These are phyloP conservation scores for Craniophora ligustri DNA, from an alignment of 2,888 invertebrate species.

Conservation along the genomic window DNA sequence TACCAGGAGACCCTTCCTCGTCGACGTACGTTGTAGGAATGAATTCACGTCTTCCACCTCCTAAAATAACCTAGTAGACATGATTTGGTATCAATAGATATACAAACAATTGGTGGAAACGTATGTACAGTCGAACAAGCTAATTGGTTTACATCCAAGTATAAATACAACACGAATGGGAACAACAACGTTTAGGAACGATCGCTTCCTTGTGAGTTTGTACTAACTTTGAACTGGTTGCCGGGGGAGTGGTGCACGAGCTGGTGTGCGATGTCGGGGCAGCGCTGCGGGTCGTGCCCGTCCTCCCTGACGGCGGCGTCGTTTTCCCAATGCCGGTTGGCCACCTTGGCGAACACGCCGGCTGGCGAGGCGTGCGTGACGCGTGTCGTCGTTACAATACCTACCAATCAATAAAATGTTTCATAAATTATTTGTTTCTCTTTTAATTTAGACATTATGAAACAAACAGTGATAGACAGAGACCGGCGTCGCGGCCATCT, in stretches of 20 bases:
- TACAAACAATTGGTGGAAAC: too few relatives aligned
- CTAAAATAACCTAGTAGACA: conserved; percentile 34
- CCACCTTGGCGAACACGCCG: conserved; percentile 87
- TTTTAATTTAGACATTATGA: background rate
- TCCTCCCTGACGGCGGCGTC: conserved; percentile 83
- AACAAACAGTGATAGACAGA: background rate
- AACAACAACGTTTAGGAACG: too few relatives aligned
- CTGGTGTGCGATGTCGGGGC: conserved; percentile 92
- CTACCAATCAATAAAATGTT: conserved; percentile 58
- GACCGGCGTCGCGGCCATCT: conserved; percentile 72
- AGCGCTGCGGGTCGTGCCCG: conserved; percentile 79
- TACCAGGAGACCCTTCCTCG: conserved; percentile 29
- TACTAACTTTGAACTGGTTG: conserved; percentile 76
- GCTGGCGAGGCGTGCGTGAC: conserved; percentile 93
- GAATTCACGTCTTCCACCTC: conserved; percentile 39
- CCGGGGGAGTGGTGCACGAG: conserved; percentile 89
- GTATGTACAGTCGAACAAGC: too few relatives aligned
- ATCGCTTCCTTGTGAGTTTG: background rate
- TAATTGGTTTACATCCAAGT: too few relatives aligned
- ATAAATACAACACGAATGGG: too few relatives aligned
- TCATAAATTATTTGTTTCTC: background rate
- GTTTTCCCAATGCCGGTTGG: conserved; percentile 90
- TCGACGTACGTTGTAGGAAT: conserved; percentile 24
- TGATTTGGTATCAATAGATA: too few relatives aligned
- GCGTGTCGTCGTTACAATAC: conserved; percentile 92